phyloP scores from a whole-genome alignment of 2,797 vertebrate genomes.

The Champsocephalus esox region DNA sequence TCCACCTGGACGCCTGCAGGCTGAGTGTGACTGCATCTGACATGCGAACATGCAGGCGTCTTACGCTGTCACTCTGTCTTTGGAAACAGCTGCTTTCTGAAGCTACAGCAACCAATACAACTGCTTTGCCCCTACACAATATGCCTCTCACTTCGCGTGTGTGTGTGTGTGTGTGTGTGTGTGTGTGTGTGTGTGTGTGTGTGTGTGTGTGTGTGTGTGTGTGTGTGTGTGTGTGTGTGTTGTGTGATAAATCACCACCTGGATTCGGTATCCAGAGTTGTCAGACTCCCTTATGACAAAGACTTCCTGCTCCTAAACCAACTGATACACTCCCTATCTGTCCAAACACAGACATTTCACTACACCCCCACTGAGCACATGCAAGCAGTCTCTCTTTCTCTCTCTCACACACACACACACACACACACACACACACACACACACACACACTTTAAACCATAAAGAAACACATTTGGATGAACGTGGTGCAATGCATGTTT shows the following conservation, averaged over 20 bases:
- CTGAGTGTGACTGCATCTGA: constrained; percentile 29
- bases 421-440: constrained; percentile 15
- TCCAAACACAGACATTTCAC: constrained; percentile 34
- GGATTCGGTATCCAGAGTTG: constrained; percentile 57
- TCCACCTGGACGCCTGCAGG: constrained; percentile 44
- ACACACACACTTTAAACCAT: constrained; percentile 16
- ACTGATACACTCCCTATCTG: constrained; percentile 50
- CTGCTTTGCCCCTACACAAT: constrained; percentile 49
- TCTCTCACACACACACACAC: not conserved
- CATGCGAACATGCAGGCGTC: constrained; percentile 25
- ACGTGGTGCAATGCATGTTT: constrained; percentile 55
- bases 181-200: constrained; percentile 4
- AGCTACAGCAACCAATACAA: constrained; percentile 67
- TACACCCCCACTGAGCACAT: constrained; percentile 3
- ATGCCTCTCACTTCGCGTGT: constrained; percentile 42
- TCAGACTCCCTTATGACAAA: constrained; percentile 68
- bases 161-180: constrained; percentile 17
- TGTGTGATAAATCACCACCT: constrained; percentile 62
- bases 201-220: constrained; percentile 9
- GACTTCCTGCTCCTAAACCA: constrained; percentile 69
- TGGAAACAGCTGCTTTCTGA: constrained; percentile 52
- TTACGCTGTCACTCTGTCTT: constrained; percentile 41
- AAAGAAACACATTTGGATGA: constrained; percentile 67
- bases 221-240: constrained; percentile 19
- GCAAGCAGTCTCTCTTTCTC: too few species aligned